A percentile compares a stretch with the other conserved stretches of the same genome.
Evolutionary conservation across 2,888 invertebrate species (phyloP).

Genomic region (Aphidius colemani): DNA sequence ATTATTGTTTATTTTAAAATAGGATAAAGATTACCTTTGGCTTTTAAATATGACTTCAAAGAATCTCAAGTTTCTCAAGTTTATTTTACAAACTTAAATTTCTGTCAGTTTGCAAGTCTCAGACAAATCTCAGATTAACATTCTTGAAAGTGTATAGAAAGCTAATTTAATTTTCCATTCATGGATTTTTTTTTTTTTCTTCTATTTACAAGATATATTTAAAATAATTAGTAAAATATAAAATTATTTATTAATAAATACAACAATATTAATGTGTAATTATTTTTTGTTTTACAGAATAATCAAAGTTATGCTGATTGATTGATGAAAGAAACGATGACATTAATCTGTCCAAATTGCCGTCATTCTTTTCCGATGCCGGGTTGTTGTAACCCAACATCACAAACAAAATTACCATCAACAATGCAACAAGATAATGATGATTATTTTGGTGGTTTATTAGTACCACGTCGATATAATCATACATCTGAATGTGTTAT

Average conservation of each 20-base stretch:
- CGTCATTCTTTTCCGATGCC: conserved; percentile 66
- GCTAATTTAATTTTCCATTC: neutral
- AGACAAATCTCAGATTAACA: neutral
- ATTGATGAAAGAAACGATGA: conserved; percentile 53
- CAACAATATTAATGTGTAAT: neutral
- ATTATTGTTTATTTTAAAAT: too few relatives aligned
- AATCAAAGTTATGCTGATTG: conserved; percentile 18
- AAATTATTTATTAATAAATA: too few relatives aligned
- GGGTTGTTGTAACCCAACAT: conserved; percentile 47
- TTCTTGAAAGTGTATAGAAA: neutral
- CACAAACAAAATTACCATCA: neutral
- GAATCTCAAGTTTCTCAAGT: too few relatives aligned
- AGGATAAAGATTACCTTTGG: too few relatives aligned
- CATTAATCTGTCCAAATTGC: conserved; percentile 73
- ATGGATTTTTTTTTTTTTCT: neutral
- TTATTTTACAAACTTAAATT: too few relatives aligned
- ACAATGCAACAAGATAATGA: conserved; percentile 30
- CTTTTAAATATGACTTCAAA: too few relatives aligned
- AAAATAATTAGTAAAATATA: too few relatives aligned
- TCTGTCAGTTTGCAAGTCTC: too few relatives aligned
- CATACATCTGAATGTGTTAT: conserved; percentile 46
- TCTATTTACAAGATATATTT: too few relatives aligned
- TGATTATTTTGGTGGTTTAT: conserved; percentile 37
- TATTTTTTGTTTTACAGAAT: conserved; percentile 27
- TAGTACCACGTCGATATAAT: conserved; percentile 43